Conservation (phyloP, 2,113 vertebrate species). For the Cyprinodon brontotheroides region DNA sequence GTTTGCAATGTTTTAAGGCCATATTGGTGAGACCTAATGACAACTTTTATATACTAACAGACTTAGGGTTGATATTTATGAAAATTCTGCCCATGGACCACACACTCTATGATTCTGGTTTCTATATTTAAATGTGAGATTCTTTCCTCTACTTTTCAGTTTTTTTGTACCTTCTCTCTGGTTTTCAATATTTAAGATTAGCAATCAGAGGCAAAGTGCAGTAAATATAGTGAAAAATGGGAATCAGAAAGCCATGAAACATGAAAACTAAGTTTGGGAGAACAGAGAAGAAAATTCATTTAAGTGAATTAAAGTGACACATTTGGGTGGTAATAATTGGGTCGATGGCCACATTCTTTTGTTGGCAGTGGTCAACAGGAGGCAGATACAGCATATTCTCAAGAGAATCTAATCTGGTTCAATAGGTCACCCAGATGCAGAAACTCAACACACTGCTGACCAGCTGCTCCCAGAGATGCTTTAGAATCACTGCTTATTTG, state of each 20-base stretch:
- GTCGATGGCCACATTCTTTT: slow-evolving; percentile 3
- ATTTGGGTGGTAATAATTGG: slow-evolving; percentile 14
- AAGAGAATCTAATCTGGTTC: slow-evolving; percentile 19
- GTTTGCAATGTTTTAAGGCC: neutral
- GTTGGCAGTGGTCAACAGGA: slow-evolving; percentile 4
- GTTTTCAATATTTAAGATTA: slow-evolving; percentile 64
- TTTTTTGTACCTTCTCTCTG: slow-evolving; percentile 18
- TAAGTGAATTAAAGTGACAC: slow-evolving; percentile 4
- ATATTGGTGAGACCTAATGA: neutral
- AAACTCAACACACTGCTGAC: slow-evolving; percentile 10
- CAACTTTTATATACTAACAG: neutral
- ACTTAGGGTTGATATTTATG: neutral
- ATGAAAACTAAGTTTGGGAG: slow-evolving; percentile 19
- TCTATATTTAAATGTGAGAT: slow-evolving; percentile 18
- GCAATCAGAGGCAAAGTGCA: slow-evolving; percentile 15
- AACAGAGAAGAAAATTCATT: slow-evolving; percentile 15
- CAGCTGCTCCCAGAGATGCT: slow-evolving; percentile 7
- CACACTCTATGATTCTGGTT: slow-evolving; percentile 1
- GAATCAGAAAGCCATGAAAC: neutral
- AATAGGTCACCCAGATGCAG: slow-evolving; percentile 18
- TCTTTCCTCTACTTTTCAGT: slow-evolving; percentile 20
- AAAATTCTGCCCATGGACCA: neutral
- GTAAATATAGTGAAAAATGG: slow-evolving; percentile 2
- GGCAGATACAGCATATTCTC: slow-evolving; percentile 17
- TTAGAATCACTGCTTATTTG: slow-evolving; percentile 4